These are phyloP conservation scores for Cecropterus lyciades DNA, from an alignment of 1,140 invertebrate species.

Conservation along the genomic window DNA sequence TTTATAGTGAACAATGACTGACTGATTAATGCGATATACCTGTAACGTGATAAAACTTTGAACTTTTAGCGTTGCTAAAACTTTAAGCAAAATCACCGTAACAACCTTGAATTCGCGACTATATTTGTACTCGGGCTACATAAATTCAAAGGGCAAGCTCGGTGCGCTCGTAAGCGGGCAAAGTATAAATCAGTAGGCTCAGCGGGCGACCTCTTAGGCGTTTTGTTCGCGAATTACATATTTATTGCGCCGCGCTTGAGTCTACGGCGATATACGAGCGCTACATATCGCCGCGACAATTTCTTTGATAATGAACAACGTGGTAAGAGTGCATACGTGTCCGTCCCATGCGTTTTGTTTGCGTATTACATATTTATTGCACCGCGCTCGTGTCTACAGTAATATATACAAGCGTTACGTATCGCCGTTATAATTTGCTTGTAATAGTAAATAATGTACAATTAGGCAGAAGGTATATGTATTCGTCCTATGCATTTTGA, in stretches of 20 bases:
- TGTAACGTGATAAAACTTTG: constrained; percentile 7
- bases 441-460: too few species aligned
- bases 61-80: constrained; percentile 12
- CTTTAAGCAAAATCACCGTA: constrained; percentile 18
- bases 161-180: constrained; percentile 58
- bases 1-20: background rate
- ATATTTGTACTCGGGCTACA: constrained; percentile 66
- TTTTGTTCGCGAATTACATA: constrained; percentile 74
- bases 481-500: too few species aligned
- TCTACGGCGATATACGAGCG: constrained; percentile 21
- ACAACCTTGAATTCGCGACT: constrained; percentile 53
- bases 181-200: constrained; percentile 72
- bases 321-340: background rate
- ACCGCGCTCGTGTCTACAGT: constrained; percentile 17
- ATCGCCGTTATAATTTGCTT: background rate
- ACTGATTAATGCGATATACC: background rate
- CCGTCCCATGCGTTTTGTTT: constrained; percentile 71
- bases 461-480: too few species aligned
- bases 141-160: constrained; percentile 77
- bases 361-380: constrained; percentile 72
- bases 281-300: constrained; percentile 18
- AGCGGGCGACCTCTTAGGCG: constrained; percentile 76
- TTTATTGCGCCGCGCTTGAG: constrained; percentile 58
- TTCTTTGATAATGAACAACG: constrained; percentile 32
- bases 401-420: constrained; percentile 17